Percentiles rank a stretch among this genome's conserved stretches.
Conservation (phyloP, 2,113 vertebrate genomes). For the Euleptes europaea region DNA sequence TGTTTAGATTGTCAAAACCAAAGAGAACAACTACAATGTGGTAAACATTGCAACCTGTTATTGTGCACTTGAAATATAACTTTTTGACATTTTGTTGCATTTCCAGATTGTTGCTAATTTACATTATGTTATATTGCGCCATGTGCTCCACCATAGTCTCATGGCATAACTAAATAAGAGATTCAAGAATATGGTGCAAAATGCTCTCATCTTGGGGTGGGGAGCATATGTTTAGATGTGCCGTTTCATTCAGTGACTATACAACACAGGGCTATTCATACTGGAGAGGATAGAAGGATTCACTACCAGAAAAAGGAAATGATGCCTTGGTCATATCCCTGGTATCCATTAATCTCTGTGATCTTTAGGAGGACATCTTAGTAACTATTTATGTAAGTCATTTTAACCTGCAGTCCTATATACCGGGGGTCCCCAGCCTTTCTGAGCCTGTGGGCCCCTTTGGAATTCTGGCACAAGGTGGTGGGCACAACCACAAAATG, state of each 20-base stretch:
- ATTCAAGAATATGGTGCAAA: conserved; percentile 22
- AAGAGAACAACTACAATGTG: conserved; percentile 24
- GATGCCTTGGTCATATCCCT: not conserved
- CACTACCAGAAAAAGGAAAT: not conserved
- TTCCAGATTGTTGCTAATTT: conserved; percentile 38
- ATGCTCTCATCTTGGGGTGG: conserved; percentile 2
- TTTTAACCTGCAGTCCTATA: not conserved
- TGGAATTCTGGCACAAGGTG: too few species aligned
- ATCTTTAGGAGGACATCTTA: not conserved
- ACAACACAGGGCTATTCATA: not conserved
- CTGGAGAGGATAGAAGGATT: not conserved
- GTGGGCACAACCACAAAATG: too few species aligned
- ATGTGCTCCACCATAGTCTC: not conserved
- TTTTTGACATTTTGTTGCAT: conserved; percentile 24
- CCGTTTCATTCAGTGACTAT: conserved; percentile 1
- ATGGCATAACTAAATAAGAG: not conserved
- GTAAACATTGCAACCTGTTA: conserved; percentile 9
- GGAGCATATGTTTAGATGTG: not conserved
- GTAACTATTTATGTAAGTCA: not conserved
- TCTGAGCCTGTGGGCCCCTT: too few species aligned
- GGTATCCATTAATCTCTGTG: not conserved
- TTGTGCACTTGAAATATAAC: not conserved
- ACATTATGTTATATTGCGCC: conserved; percentile 2
- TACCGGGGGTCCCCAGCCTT: too few species aligned
- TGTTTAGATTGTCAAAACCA: not conserved